Evolutionary conservation across 30 jellyfish, hydroid and myxozoan genomes (phyloP).

Genomic region (Calvadosia cruxmelitensis): DNA sequence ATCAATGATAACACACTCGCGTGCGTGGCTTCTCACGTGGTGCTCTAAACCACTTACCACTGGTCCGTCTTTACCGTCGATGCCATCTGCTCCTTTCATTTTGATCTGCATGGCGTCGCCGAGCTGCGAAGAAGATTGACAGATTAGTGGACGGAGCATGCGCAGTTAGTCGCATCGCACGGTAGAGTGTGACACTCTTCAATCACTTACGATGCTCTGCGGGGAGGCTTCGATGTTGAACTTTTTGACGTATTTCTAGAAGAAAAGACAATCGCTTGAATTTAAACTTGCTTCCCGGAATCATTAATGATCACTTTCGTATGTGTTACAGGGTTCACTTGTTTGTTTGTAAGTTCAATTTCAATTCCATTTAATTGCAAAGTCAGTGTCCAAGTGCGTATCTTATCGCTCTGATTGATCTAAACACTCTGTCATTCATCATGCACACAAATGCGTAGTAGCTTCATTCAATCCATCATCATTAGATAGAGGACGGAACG

Average conservation of each 20-base stretch:
- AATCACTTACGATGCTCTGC: slow-evolving; percentile 76
- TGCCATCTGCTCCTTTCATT: slow-evolving; percentile 98
- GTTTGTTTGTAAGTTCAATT: no score
- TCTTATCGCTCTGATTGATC: no score
- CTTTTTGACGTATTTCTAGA: slow-evolving; percentile 31
- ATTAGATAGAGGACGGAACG: no score
- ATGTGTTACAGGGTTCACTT: no score
- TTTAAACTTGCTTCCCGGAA: no score
- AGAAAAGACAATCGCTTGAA: background rate
- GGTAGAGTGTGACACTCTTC: background rate
- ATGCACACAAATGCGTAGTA: no score
- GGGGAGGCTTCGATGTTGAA: slow-evolving; percentile 99
- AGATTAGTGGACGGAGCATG: background rate
- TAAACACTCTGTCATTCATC: no score
- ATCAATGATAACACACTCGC: background rate
- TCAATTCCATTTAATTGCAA: no score
- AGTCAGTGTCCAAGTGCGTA: no score
- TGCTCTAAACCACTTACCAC: slow-evolving; percentile 35
- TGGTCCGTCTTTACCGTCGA: slow-evolving; percentile 97
- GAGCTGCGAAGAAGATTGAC: slow-evolving; percentile 32
- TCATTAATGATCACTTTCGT: no score
- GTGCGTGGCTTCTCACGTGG: background rate
- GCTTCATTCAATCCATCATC: no score
- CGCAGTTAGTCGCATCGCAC: background rate
- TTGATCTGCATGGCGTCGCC: slow-evolving; percentile 99